Conservation (phyloP, 2,888 invertebrate genomes). For the Chironomus riparius region DNA sequence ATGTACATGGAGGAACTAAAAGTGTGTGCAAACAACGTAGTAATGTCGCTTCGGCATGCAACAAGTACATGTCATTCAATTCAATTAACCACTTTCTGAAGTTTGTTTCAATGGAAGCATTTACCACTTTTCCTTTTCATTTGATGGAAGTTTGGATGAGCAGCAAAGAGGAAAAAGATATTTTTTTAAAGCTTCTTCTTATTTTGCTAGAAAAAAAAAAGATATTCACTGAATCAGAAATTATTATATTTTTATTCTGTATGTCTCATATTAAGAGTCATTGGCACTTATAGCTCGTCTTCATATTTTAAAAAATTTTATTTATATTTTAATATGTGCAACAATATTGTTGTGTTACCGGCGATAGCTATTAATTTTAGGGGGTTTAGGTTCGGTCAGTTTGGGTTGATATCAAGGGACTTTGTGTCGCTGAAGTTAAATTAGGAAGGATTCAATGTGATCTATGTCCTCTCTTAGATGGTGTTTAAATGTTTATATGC, state of each 20-base stretch:
- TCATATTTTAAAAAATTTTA: no score
- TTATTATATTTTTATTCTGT: not conserved
- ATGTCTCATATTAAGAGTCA: slow-evolving; percentile 1
- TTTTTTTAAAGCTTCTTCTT: not conserved
- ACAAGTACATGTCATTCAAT: slow-evolving; percentile 22
- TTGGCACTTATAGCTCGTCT: slow-evolving; percentile 6
- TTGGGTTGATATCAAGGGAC: no score
- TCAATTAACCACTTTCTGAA: slow-evolving; percentile 4
- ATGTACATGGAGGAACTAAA: not conserved
- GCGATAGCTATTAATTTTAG: no score
- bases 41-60: slow-evolving; percentile 15
- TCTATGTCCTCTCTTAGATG: no score
- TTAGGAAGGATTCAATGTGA: no score
- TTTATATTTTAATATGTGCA: not conserved
- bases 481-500: no score
- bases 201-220: not conserved
- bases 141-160: not conserved
- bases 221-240: slow-evolving; percentile 16
- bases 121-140: slow-evolving; percentile 16
- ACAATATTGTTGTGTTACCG: not conserved
- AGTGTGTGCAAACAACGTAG: not conserved
- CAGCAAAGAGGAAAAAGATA: not conserved
- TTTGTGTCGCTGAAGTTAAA: no score
- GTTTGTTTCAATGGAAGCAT: not conserved
- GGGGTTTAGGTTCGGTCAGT: no score